Evolutionary conservation across 2,113 vertebrate species (phyloP).

Genomic region (pig (Sus scrofa)): T2T-Sscrofa CM000812.6:136068001-136068500

Average conservation of each 20-base stretch:
- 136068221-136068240: neutral
- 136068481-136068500: neutral
- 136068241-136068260: neutral
- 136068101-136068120: neutral
- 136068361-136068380: neutral
- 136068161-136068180: neutral
- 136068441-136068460: neutral
- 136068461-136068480: neutral
- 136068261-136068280: neutral
- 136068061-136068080: neutral
- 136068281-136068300: constrained; percentile 14
- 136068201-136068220: neutral
- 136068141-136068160: neutral
- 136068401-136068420: neutral
- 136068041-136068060: neutral
- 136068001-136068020: neutral
- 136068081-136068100: neutral
- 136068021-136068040: neutral
- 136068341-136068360: neutral
- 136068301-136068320: neutral
- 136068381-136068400: neutral
- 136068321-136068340: neutral
- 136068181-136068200: neutral
- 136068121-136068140: neutral
- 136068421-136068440: neutral